phyloP scores from a whole-genome alignment of 1,140 invertebrate species.

The Caenorhabditis elegans region WBcel235 BX284606.5:13868501-13869000 shows the following conservation, averaged over 20 bases:
- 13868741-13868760: conserved; percentile 23
- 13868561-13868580: conserved; percentile 63
- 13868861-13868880: conserved; percentile 54
- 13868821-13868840: background rate
- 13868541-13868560: conserved; percentile 55
- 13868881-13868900: conserved; percentile 68
- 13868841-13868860: background rate
- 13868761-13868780: background rate
- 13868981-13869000: background rate
- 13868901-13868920: conserved; percentile 70
- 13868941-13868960: conserved; percentile 70
- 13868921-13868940: conserved; percentile 69
- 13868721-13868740: background rate
- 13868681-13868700: conserved; percentile 28
- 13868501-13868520: conserved; percentile 40
- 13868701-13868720: conserved; percentile 12
- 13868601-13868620: conserved; percentile 27
- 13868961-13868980: conserved; percentile 69
- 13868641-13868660: conserved; percentile 64
- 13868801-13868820: no score
- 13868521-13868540: conserved; percentile 44
- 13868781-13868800: no score
- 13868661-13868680: conserved; percentile 57
- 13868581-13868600: conserved; percentile 38
- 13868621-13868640: conserved; percentile 58